Conservation (phyloP, 2,113 vertebrate genomes). For the Ondatra zibethicus region DNA sequence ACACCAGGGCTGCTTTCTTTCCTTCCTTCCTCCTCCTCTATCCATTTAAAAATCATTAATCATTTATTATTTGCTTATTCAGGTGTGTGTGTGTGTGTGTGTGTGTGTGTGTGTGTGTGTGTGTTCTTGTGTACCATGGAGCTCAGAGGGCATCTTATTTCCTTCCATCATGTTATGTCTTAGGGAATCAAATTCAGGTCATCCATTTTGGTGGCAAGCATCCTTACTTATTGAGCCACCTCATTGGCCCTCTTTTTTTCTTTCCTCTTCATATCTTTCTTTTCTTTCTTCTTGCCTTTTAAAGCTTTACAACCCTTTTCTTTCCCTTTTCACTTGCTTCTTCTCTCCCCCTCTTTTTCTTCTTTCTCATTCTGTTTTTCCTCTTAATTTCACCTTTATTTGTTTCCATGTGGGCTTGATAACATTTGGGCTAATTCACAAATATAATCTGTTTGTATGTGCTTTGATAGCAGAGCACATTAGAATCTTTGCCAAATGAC, state of each 20-base stretch:
- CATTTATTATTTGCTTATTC: neutral
- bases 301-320: neutral
- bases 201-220: neutral
- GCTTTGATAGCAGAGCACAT: neutral
- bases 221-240: neutral
- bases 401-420: neutral
- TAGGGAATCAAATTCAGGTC: neutral
- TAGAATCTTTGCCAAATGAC: neutral
- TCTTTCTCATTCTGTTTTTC: too few relatives aligned
- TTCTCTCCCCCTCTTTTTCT: too few relatives aligned
- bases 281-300: neutral
- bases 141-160: neutral
- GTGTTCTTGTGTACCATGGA: too few relatives aligned
- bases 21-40: neutral
- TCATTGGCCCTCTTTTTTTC: neutral
- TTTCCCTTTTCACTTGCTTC: rapidly evolving
- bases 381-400: neutral
- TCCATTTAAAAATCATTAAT: neutral
- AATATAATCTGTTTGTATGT: too few relatives aligned
- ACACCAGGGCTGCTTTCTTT: rapidly evolving
- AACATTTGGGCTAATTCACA: neutral
- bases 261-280: neutral
- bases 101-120: too few relatives aligned
- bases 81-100: neutral
- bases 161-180: neutral